Evolutionary conservation across 2,113 vertebrate species (phyloP), one percentile per base, ranked within the genome.

Genomic region (Labeo catla): DNA sequence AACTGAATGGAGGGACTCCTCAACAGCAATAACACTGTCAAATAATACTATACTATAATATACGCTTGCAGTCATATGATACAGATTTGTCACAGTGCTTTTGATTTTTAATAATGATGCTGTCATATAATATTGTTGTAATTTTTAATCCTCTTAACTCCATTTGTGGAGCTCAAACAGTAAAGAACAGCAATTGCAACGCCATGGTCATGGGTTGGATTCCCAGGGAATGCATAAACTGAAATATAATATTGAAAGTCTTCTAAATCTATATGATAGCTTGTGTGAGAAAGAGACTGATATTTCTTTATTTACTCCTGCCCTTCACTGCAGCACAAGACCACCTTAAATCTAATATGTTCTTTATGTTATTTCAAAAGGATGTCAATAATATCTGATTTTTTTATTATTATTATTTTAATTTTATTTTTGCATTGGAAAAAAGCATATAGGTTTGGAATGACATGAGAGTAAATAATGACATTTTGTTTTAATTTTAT

Each of bases 71-170:
- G 57, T 50, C 45, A 82, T 66, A 21, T 81, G 79, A 81, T 81
- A 81, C 61, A 49, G 79, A 28, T 23, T 65, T 2, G 16, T 34
- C 3, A 52, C 4, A 21, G 43, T 21, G 59, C 79, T 50, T 80
- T 80, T 61, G 21, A 80, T 80, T 6, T 47, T 47, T 81, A 63
- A 81, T 57, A 16, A 80, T 80, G 78, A 79, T 43, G 34, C 77
- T 43, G 77, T 79, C 34, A 43, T 19, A 15, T 80, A 80, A 80
- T 23, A 80, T 61, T 9, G 16, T 63, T 8, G n/a, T 13, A 8
- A 1, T 45, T 23, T 45, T 45, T 63, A 8, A 45, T 45, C 77
- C 12, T 63, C 10, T n/a, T 80, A 45, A 45, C 11, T 1, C 2
- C 52, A 63, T 76, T 49, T 6, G 45, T 49, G 4, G 12, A 34